These are phyloP conservation scores for Teleogryllus occipitalis DNA, from an alignment of 1,140 invertebrate species.

Conservation along the genomic window DNA sequence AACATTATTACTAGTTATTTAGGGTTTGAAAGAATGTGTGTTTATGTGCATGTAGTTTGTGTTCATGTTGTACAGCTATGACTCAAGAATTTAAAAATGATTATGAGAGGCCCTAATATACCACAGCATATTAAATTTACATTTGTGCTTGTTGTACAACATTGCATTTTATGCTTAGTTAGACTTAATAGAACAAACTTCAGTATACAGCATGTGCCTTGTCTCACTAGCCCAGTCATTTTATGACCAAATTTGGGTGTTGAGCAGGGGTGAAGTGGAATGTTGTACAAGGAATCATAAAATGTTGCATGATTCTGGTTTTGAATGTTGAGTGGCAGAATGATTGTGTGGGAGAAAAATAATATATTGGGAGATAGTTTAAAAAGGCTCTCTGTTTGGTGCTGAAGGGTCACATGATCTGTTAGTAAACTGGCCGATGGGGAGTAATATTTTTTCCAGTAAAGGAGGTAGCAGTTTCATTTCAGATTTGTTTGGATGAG, in stretches of 20 bases:
- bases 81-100: background rate
- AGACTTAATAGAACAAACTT: background rate
- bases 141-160: background rate
- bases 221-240: background rate
- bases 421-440: background rate
- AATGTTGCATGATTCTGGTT: background rate
- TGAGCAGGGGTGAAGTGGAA: background rate
- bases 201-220: background rate
- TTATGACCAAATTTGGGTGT: background rate
- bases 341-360: background rate
- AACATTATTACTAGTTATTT: background rate
- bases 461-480: constrained; percentile 11
- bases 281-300: background rate
- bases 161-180: background rate
- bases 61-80: background rate
- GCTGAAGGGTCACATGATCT: background rate
- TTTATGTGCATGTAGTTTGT: background rate
- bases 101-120: background rate
- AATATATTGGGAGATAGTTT: background rate
- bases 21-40: background rate
- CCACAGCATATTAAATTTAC: background rate
- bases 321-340: background rate
- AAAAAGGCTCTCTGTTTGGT: background rate
- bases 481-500: background rate
- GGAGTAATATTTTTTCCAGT: background rate